These are phyloP conservation scores for Tipula helvola DNA, from an alignment of 2,888 invertebrate species.

Conservation along the genomic window DNA sequence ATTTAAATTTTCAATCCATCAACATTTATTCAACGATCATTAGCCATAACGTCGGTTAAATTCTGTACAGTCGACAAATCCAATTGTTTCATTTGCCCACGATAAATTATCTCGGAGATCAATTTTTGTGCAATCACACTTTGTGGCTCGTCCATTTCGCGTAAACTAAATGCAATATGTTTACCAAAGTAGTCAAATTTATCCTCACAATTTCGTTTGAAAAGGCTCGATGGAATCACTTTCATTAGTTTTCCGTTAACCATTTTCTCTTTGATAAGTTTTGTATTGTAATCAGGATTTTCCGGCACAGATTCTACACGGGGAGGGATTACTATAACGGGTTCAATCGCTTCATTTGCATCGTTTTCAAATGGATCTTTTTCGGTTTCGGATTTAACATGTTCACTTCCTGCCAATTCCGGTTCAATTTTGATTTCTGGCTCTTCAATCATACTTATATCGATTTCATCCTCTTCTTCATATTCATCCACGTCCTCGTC, in stretches of 20 bases:
- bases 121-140: neutral
- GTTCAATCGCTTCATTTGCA: neutral
- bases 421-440: neutral
- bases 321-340: neutral
- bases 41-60: neutral
- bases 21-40: neutral
- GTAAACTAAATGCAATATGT: neutral
- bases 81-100: neutral
- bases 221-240: neutral
- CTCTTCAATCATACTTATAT: neutral
- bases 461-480: neutral
- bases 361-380: neutral
- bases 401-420: neutral
- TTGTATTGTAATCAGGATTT: neutral
- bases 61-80: neutral
- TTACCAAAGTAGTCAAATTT: neutral
- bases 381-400: neutral
- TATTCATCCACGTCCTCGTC: neutral
- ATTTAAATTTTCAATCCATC: neutral
- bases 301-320: neutral
- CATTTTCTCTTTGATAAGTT: neutral
- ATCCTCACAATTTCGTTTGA: neutral
- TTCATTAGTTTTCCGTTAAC: neutral
- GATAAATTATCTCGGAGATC: neutral
- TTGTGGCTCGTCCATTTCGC: neutral